phyloP scores from a whole-genome alignment of 2,797 vertebrate species.

The Thamnophis elegans region DNA sequence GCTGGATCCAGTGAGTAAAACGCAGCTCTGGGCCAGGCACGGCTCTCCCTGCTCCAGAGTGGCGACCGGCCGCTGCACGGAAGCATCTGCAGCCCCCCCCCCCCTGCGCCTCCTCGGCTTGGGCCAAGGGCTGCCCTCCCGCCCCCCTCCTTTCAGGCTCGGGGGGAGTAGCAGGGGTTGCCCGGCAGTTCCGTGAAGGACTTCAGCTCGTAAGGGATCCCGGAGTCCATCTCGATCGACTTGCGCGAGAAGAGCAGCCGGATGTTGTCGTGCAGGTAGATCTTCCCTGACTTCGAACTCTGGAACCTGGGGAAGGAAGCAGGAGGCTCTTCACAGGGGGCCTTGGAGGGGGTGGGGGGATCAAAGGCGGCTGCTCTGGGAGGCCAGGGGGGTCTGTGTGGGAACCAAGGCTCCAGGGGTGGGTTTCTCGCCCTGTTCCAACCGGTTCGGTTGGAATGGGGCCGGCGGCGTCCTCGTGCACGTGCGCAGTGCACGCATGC shows the following conservation, averaged over 20 bases:
- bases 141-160: conserved; percentile 75
- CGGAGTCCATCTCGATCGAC: conserved; percentile 94
- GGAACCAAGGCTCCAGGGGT: background rate
- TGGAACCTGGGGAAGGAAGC: conserved; percentile 83
- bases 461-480: no score
- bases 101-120: background rate
- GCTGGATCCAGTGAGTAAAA: background rate
- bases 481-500: no score
- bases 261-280: conserved; percentile 96
- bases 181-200: conserved; percentile 97
- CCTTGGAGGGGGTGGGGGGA: no score
- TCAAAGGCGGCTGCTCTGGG: background rate
- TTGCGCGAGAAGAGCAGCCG: conserved; percentile 98
- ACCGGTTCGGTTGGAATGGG: no score
- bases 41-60: no score
- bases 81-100: background rate
- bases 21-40: background rate
- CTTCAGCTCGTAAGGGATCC: conserved; percentile 96
- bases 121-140: background rate
- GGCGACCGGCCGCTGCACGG: background rate
- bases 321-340: background rate
- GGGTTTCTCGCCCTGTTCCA: no score
- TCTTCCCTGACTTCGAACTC: conserved; percentile 97
- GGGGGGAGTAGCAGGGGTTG: conserved; percentile 94
- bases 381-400: no score